phyloP scores from a whole-genome alignment of 2,113 vertebrate species.

The Tachysurus vachellii region DNA sequence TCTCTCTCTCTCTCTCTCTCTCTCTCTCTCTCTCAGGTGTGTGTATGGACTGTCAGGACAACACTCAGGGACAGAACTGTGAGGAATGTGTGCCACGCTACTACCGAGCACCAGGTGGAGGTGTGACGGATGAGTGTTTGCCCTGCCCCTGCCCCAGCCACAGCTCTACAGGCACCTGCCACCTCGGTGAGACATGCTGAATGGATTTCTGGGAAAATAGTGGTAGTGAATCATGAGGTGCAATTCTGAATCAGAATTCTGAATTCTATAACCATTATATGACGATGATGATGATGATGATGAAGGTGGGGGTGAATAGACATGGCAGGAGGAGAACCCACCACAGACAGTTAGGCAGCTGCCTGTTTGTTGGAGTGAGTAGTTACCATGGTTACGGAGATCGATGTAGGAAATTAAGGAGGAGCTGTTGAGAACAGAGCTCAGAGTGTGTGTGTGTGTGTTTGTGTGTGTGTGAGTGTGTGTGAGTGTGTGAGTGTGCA shows the following conservation, averaged over 20 bases:
- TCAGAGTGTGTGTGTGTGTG: slow-evolving; percentile 1
- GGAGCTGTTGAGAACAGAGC: slow-evolving; percentile 7
- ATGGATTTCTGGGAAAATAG: background rate
- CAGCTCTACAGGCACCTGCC: slow-evolving; percentile 85
- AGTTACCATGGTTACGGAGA: slow-evolving; percentile 29
- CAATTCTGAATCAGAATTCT: background rate
- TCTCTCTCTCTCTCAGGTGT: slow-evolving; percentile 40
- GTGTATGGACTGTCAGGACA: slow-evolving; percentile 80
- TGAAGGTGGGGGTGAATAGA: no score
- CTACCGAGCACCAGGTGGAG: slow-evolving; percentile 66
- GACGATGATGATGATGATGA: no score
- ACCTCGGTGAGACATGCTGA: slow-evolving; percentile 73
- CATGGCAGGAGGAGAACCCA: background rate
- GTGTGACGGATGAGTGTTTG: slow-evolving; percentile 66
- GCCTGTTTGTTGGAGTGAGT: background rate
- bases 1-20: background rate
- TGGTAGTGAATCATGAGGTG: background rate
- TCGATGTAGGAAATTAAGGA: slow-evolving; percentile 21
- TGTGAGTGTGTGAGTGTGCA: background rate
- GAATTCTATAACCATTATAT: background rate
- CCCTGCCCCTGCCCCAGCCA: slow-evolving; percentile 86
- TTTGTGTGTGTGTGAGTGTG: background rate
- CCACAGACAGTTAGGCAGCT: background rate
- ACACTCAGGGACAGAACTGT: slow-evolving; percentile 84
- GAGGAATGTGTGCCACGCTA: slow-evolving; percentile 84